These are phyloP conservation scores for Agrenia bidenticulata DNA, from an alignment of 2,888 invertebrate species.

Conservation along the genomic window DNA sequence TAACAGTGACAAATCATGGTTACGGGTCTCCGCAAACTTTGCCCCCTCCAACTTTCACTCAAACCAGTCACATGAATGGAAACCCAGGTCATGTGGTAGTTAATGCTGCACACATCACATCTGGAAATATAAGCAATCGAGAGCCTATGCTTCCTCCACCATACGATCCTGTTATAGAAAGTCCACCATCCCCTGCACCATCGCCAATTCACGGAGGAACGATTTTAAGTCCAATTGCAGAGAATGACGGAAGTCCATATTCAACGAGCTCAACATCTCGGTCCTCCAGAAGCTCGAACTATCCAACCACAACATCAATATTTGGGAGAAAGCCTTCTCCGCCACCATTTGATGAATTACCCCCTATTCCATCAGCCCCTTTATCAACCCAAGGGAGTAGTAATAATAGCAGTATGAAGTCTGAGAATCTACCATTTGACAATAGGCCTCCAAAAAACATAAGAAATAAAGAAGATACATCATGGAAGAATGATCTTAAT, in stretches of 20 bases:
- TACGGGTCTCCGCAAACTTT: constrained; percentile 20
- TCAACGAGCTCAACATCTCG: constrained; percentile 57
- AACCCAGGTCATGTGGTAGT: constrained; percentile 2
- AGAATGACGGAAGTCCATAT: constrained; percentile 72
- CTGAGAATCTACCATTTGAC: constrained; percentile 10
- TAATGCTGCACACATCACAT: background rate
- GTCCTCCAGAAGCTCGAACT: constrained; percentile 35
- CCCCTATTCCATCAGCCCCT: constrained; percentile 35
- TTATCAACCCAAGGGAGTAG: constrained; percentile 11
- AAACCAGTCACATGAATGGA: background rate
- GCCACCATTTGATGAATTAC: constrained; percentile 47
- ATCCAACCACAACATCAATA: constrained; percentile 49
- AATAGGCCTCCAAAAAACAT: background rate
- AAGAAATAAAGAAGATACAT: constrained; percentile 3
- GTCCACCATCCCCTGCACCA: constrained; percentile 15
- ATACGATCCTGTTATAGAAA: constrained; percentile 13
- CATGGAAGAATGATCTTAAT: constrained; percentile 4
- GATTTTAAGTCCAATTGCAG: constrained; percentile 60
- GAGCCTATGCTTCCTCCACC: constrained; percentile 19
- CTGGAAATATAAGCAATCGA: constrained; percentile 5
- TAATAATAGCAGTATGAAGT: constrained; percentile 22
- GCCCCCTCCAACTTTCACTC: background rate
- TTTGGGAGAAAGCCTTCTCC: constrained; percentile 45
- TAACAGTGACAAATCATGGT: constrained; percentile 17
- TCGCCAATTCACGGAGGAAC: constrained; percentile 28